phyloP scores from a whole-genome alignment of 2,888 invertebrate species.

The Nemotelus pantherinus region DNA sequence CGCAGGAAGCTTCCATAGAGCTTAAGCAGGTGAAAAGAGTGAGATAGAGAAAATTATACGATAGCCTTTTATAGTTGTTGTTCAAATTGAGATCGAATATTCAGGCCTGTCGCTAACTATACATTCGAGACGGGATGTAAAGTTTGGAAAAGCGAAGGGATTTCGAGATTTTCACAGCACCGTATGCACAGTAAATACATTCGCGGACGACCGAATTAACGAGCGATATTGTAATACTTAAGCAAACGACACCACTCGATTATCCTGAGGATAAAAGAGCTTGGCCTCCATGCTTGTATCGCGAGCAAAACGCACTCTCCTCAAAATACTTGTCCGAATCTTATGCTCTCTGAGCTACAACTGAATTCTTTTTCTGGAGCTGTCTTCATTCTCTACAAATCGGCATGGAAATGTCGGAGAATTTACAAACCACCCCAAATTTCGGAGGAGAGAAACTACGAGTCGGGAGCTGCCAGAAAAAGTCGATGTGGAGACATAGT shows the following conservation, averaged over 20 bases:
- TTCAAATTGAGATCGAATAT: too few relatives aligned
- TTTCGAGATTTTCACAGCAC: not conserved
- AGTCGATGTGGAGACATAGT: not conserved
- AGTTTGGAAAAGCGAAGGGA: not conserved
- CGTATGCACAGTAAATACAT: not conserved
- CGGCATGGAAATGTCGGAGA: not conserved
- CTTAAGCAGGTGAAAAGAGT: constrained; percentile 32
- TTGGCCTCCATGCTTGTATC: constrained; percentile 28
- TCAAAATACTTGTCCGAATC: constrained; percentile 22
- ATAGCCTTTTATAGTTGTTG: too few relatives aligned
- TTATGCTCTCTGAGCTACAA: constrained; percentile 33
- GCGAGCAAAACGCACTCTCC: constrained; percentile 1
- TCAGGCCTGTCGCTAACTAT: too few relatives aligned
- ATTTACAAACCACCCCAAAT: constrained; percentile 1
- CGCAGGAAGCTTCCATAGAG: constrained; percentile 10
- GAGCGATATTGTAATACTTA: not conserved
- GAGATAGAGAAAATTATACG: not conserved
- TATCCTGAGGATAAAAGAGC: constrained; percentile 15
- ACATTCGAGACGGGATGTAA: not conserved
- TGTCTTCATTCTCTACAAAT: not conserved
- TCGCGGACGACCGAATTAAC: constrained; percentile 2
- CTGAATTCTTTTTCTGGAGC: constrained; percentile 8
- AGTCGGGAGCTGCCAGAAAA: constrained; percentile 16
- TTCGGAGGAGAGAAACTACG: not conserved
- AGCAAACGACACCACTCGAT: not conserved